Conservation (phyloP, 1,140 invertebrate species). For the Bactericera cockerelli region DNA sequence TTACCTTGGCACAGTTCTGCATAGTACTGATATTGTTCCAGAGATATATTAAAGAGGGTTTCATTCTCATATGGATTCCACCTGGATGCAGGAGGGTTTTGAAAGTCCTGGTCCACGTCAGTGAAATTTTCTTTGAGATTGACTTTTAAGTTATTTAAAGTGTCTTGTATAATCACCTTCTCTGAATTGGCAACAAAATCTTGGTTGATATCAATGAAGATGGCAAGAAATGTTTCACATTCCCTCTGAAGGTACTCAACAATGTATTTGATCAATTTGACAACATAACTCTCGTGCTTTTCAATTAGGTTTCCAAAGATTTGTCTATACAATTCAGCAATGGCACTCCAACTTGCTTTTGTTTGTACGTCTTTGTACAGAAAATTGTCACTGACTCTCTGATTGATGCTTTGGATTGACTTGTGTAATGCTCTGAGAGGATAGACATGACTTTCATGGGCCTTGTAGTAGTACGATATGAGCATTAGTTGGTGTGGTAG, state of each 20-base stretch:
- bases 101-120: background rate
- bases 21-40: background rate
- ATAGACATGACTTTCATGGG: background rate
- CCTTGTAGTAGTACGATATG: background rate
- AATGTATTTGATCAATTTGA: background rate
- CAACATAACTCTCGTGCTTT: background rate
- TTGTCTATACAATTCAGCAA: background rate
- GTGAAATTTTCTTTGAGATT: background rate
- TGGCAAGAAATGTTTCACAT: background rate
- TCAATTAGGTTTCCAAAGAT: background rate
- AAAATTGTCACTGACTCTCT: background rate
- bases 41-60: background rate
- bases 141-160: no score
- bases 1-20: background rate
- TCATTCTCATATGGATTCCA: background rate
- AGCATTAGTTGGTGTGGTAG: background rate
- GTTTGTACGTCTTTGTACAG: background rate
- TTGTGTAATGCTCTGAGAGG: background rate
- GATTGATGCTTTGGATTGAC: background rate
- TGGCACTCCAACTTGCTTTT: no score
- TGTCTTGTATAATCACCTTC: no score
- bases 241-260: background rate
- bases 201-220: background rate
- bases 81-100: background rate
- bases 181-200: no score